Evolutionary conservation across 2,888 invertebrate genomes (phyloP).

Genomic region (Melanostoma mellinum): DNA sequence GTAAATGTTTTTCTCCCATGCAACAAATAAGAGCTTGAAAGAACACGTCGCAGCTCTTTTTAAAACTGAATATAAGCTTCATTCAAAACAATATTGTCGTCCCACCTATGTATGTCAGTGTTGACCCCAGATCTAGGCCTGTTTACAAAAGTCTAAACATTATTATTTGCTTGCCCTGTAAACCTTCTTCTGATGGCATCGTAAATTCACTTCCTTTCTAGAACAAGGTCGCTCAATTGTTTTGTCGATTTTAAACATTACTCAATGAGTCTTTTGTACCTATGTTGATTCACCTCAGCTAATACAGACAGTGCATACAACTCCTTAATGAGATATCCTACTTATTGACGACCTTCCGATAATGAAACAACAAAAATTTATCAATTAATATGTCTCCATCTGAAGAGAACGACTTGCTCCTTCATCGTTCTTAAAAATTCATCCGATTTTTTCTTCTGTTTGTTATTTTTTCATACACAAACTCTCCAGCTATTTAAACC

Average conservation of each 20-base stretch:
- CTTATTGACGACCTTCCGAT: conserved; percentile 32
- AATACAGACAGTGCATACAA: neutral
- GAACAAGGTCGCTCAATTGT: conserved; percentile 5
- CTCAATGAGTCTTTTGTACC: conserved; percentile 7
- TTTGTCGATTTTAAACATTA: neutral
- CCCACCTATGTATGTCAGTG: no score
- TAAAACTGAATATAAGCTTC: no score
- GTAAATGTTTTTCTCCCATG: no score
- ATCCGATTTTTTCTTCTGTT: conserved; percentile 26
- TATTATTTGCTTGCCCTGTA: no score
- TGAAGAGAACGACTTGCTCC: conserved; percentile 3
- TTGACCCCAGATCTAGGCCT: no score
- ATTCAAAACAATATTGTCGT: no score
- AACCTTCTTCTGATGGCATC: no score
- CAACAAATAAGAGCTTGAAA: no score
- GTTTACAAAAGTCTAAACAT: no score
- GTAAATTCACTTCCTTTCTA: neutral
- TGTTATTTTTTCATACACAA: neutral
- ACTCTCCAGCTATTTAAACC: conserved; percentile 40
- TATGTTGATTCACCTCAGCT: neutral
- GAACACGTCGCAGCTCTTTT: no score
- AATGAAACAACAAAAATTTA: conserved; percentile 8
- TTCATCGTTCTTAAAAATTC: conserved; percentile 29
- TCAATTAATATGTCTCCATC: conserved; percentile 57
- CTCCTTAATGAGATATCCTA: conserved; percentile 25